phyloP scores from a whole-genome alignment of 2,113 vertebrate species.

The Burhinus oedicnemus region DNA sequence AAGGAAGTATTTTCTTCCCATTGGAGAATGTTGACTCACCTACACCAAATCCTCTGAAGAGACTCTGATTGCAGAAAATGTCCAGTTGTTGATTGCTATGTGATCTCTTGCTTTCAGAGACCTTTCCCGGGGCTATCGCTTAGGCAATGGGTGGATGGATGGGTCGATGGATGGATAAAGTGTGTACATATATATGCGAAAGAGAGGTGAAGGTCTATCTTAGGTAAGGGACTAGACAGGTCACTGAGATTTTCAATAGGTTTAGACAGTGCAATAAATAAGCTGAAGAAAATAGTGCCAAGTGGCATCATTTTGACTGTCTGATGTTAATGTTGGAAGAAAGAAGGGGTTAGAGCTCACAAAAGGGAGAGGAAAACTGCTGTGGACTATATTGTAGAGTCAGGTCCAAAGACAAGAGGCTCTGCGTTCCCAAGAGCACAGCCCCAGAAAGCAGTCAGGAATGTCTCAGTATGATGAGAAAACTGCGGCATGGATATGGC shows the following conservation, averaged over 20 bases:
- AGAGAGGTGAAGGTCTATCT: neutral
- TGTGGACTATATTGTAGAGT: neutral
- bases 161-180: neutral
- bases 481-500: neutral
- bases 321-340: neutral
- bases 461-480: neutral
- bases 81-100: neutral
- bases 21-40: neutral
- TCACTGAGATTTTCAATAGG: neutral
- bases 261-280: neutral
- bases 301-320: neutral
- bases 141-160: neutral
- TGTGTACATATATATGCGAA: neutral
- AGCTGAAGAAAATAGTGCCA: neutral
- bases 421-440: neutral
- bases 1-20: neutral
- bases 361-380: neutral
- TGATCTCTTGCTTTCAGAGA: neutral
- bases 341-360: neutral
- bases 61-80: neutral
- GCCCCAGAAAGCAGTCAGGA: neutral
- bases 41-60: neutral
- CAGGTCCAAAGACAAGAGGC: neutral
- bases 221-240: neutral
- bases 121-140: neutral